A percentile compares a stretch with the other conserved stretches of the same genome.
Conservation (phyloP, 2,113 vertebrate genomes). For the Sinocyclocheilus anophthalmus region DNA sequence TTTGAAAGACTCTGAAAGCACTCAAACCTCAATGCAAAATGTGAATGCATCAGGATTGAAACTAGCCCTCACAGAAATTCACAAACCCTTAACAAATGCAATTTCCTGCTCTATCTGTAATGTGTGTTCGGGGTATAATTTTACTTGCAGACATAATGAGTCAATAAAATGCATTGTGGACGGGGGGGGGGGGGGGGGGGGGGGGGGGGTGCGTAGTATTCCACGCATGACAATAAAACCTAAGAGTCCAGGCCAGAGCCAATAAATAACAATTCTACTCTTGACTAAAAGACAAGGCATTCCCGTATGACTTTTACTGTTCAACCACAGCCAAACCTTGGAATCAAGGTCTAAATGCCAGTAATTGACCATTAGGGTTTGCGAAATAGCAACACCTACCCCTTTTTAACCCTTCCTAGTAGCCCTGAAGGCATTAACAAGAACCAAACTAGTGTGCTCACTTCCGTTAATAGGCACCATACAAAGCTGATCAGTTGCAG, state of each 20-base stretch:
- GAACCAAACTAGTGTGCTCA: slow-evolving; percentile 62
- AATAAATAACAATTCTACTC: slow-evolving; percentile 12
- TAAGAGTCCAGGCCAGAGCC: slow-evolving; percentile 7
- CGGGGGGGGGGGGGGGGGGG: no score
- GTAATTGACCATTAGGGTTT: slow-evolving; percentile 52
- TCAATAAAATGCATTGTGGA: slow-evolving; percentile 32
- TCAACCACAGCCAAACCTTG: slow-evolving; percentile 29
- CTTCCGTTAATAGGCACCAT: slow-evolving; percentile 64
- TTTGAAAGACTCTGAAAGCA: not conserved
- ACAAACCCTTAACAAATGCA: not conserved
- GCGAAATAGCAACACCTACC: slow-evolving; percentile 3
- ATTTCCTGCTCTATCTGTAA: slow-evolving; percentile 1
- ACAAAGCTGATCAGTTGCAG: slow-evolving; percentile 56
- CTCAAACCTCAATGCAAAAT: not conserved
- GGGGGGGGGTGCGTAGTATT: not conserved
- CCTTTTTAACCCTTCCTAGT: slow-evolving; percentile 5
- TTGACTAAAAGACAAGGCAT: slow-evolving; percentile 4
- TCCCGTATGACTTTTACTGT: slow-evolving; percentile 32
- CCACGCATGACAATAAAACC: slow-evolving; percentile 11
- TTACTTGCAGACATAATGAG: slow-evolving; percentile 8
- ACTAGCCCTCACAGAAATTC: not conserved
- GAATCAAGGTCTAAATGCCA: slow-evolving; percentile 46
- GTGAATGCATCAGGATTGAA: slow-evolving; percentile 1
- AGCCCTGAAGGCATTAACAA: slow-evolving; percentile 54
- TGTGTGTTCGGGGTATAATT: slow-evolving; percentile 4